Conservation (phyloP, 35 echinoderm and acorn worm genomes). For the Chiridota heheva region DNA sequence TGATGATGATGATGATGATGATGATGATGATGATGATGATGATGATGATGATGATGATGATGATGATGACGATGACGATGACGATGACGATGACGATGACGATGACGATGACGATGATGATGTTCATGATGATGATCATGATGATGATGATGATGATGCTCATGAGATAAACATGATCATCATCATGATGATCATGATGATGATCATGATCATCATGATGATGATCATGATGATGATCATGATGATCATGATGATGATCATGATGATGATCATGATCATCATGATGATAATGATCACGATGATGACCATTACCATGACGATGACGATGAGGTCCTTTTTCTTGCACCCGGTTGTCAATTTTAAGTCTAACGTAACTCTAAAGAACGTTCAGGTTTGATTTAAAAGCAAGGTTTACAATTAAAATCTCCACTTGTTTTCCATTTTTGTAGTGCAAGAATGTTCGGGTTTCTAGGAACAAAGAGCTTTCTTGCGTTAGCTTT, state of each 20-base stretch:
- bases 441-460: no score
- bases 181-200: neutral
- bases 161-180: neutral
- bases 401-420: no score
- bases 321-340: neutral
- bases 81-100: neutral
- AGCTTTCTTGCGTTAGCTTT: no score
- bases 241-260: neutral
- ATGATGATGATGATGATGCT: slow-evolving; percentile 17
- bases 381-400: no score
- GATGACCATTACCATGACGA: neutral
- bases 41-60: slow-evolving; percentile 34
- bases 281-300: neutral
- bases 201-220: neutral
- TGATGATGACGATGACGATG: slow-evolving; percentile 9
- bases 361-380: no score
- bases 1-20: slow-evolving; percentile 3
- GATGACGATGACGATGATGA: slow-evolving; percentile 12
- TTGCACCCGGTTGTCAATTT: neutral
- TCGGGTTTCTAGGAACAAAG: no score
- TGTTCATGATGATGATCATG: slow-evolving; percentile 19
- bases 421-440: no score
- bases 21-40: slow-evolving; percentile 29
- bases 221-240: neutral
- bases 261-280: slow-evolving; percentile 4